phyloP scores from a whole-genome alignment of 2,888 invertebrate species.

The Melangyna quadrimaculata region DNA sequence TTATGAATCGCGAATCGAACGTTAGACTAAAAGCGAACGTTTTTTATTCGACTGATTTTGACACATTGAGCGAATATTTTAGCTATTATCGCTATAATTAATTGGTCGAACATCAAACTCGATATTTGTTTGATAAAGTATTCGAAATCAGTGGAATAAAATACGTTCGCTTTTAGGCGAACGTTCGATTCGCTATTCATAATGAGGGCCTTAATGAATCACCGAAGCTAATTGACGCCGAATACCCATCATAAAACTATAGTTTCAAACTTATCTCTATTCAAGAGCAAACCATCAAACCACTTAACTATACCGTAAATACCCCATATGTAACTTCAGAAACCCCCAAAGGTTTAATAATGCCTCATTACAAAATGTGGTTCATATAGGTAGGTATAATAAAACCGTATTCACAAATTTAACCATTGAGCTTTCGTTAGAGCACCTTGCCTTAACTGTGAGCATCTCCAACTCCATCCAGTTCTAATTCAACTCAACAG shows the following conservation, averaged over 20 bases:
- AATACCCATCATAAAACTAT: neutral
- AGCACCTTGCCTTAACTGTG: neutral
- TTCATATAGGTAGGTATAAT: neutral
- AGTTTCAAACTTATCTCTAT: neutral
- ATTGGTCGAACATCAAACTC: no score
- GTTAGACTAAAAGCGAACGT: no score
- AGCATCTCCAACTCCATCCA: neutral
- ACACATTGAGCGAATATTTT: no score
- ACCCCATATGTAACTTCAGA: neutral
- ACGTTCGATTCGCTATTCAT: no score
- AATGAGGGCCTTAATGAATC: no score
- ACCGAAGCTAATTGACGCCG: neutral
- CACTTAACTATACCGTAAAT: neutral
- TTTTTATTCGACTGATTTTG: no score
- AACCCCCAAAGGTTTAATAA: neutral
- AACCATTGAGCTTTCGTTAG: neutral
- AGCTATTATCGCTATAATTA: no score
- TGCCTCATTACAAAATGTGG: constrained; percentile 7
- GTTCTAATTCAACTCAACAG: neutral
- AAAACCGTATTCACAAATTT: neutral
- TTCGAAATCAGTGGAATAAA: no score
- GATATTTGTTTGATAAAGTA: no score
- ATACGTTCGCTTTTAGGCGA: no score
- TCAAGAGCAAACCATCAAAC: neutral
- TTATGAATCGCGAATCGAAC: no score